Percentiles rank a stretch among this genome's conserved stretches.
Evolutionary conservation across 2,797 vertebrate species (phyloP).

Genomic region (Tympanoctomys barrerae): DNA sequence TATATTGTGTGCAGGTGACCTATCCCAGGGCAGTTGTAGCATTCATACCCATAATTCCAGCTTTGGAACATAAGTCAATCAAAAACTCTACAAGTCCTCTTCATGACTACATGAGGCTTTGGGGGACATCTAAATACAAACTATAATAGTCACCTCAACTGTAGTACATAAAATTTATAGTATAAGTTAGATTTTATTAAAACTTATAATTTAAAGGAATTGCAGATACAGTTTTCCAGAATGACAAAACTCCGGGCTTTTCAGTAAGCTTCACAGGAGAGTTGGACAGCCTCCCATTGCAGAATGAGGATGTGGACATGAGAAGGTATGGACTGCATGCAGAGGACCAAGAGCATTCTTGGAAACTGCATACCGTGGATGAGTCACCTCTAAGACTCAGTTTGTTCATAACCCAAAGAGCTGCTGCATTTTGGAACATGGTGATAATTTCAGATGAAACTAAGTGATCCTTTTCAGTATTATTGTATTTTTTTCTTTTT

Average conservation of each 20-base stretch:
- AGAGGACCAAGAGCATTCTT: neutral
- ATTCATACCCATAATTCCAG: too few species aligned
- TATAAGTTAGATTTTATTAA: neutral
- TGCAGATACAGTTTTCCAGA: neutral
- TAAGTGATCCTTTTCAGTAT: neutral
- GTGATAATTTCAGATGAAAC: constrained; percentile 33
- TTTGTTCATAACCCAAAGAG: neutral
- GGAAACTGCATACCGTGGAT: neutral
- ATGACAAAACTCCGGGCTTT: neutral
- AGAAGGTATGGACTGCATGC: neutral
- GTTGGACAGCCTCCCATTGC: neutral
- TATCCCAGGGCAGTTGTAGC: too few species aligned
- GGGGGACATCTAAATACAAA: too few species aligned
- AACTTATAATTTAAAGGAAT: neutral
- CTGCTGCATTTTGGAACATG: neutral
- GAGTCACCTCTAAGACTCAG: constrained; percentile 6
- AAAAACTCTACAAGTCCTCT: too few species aligned
- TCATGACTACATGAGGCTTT: too few species aligned
- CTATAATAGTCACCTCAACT: neutral
- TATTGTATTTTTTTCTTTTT: neutral
- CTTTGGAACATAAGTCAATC: too few species aligned
- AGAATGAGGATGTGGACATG: neutral
- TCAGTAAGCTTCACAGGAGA: neutral
- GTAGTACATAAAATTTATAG: neutral
- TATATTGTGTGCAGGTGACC: too few species aligned